phyloP scores from a whole-genome alignment of 2,113 vertebrate species.

The Pluvianellus socialis region DNA sequence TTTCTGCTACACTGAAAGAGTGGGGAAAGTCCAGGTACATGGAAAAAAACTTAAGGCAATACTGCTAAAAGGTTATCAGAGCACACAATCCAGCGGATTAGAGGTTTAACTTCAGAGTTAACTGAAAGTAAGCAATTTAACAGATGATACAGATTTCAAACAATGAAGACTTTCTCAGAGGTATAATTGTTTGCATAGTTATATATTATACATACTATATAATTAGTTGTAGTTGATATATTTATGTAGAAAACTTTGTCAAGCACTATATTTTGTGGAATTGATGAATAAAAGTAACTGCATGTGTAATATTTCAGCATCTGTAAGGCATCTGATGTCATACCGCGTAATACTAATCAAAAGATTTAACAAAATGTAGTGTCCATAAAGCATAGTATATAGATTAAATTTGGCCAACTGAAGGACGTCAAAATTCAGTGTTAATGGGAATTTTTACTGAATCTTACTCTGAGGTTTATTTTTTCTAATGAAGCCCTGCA shows the following conservation, averaged over 20 bases:
- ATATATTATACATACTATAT: not conserved
- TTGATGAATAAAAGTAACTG: not conserved
- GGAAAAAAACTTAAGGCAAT: not conserved
- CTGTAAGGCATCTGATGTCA: not conserved
- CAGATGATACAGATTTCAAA: not conserved
- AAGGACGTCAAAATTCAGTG: not conserved
- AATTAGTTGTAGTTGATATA: not conserved
- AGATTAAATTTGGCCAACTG: not conserved
- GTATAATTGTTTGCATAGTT: not conserved
- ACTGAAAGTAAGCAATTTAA: not conserved
- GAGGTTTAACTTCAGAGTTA: not conserved
- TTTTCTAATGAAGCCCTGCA: not conserved
- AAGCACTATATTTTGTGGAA: not conserved
- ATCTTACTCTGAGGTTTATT: not conserved
- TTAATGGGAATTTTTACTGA: not conserved
- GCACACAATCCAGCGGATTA: not conserved
- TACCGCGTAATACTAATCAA: not conserved
- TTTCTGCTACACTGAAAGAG: not conserved
- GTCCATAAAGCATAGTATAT: not conserved
- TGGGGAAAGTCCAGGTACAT: not conserved
- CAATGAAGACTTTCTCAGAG: not conserved
- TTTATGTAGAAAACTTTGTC: not conserved
- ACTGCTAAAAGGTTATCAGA: not conserved
- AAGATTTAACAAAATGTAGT: not conserved
- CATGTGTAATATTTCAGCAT: not conserved